Evolutionary conservation across 2,797 vertebrate genomes (phyloP).

Genomic region (Sebastes hopkinsi): DNA sequence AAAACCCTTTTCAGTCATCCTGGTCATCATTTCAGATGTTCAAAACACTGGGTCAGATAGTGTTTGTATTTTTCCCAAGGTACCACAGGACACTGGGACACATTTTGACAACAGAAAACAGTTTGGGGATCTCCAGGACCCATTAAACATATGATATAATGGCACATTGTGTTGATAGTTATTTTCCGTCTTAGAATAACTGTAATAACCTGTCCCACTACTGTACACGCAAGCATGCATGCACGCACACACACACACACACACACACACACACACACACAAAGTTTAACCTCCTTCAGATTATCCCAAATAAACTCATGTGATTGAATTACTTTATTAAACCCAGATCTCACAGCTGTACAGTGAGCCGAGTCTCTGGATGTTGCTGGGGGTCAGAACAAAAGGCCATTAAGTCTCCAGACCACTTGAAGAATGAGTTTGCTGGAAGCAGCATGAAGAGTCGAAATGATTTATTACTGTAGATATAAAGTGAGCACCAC

Average conservation of each 20-base stretch:
- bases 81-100: too few species aligned
- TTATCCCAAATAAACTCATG: neutral
- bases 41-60: too few species aligned
- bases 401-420: neutral
- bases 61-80: too few species aligned
- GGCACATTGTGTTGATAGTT: too few species aligned
- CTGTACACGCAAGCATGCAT: accelerated
- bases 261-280: neutral
- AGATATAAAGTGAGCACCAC: neutral
- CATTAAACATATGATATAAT: too few species aligned
- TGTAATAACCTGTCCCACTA: too few species aligned
- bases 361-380: neutral
- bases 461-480: neutral
- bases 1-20: too few species aligned
- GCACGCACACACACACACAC: neutral
- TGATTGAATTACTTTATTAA: neutral
- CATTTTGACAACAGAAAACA: too few species aligned
- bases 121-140: too few species aligned
- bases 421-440: neutral
- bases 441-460: neutral
- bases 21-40: too few species aligned
- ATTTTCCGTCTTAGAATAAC: too few species aligned
- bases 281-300: neutral
- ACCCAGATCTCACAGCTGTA: neutral
- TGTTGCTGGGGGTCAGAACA: neutral